Conservation (phyloP, 2,113 vertebrate genomes). For the Sclerurus mexicanus region DNA sequence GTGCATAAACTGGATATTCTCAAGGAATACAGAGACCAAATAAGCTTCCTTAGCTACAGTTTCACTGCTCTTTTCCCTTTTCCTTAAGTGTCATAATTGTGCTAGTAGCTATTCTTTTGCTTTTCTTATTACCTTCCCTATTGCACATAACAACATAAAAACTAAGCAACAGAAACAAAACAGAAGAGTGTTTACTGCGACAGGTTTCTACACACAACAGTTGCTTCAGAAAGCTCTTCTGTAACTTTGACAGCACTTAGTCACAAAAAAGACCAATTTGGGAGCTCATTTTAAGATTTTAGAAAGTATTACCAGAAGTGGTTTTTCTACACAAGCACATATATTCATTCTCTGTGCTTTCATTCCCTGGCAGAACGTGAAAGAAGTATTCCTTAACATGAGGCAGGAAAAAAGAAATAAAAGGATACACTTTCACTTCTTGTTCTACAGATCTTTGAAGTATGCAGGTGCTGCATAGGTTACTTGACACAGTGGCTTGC, state of each 20-base stretch:
- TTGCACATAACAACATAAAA: slow-evolving; percentile 33
- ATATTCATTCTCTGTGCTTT: background rate
- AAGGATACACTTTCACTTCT: background rate
- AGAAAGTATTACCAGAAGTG: background rate
- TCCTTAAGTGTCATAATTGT: background rate
- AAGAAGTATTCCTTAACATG: background rate
- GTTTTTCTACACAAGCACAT: background rate
- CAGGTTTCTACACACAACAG: slow-evolving; percentile 24
- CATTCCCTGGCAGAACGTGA: background rate
- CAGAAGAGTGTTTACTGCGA: background rate
- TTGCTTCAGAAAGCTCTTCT: background rate
- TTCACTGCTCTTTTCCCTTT: background rate
- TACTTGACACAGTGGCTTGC: background rate
- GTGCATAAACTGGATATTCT: background rate
- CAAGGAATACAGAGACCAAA: background rate
- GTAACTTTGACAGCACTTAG: slow-evolving; percentile 10
- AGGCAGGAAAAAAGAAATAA: background rate
- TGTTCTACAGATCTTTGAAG: background rate
- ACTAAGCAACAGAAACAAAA: slow-evolving; percentile 5
- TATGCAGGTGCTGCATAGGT: background rate
- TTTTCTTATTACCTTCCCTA: background rate
- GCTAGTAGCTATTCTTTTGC: slow-evolving; percentile 1
- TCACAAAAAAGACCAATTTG: slow-evolving; percentile 8
- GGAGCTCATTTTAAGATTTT: background rate
- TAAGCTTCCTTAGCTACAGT: background rate